These are phyloP conservation scores for Palythoa caribaeorum DNA, from an alignment of 92 coral and sea anemone genomes.

Conservation along the genomic window DNA sequence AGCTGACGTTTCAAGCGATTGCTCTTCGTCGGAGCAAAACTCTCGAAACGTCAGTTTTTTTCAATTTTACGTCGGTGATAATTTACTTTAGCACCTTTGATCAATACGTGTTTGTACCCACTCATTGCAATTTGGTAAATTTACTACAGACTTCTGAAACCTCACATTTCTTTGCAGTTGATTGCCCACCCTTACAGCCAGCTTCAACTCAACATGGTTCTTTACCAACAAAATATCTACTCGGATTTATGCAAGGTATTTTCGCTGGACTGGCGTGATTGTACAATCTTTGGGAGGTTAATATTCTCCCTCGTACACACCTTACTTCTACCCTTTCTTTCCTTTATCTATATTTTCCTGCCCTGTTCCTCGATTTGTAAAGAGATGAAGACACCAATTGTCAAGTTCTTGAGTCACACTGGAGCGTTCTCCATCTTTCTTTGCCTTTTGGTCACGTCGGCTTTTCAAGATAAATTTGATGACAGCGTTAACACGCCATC, in stretches of 20 bases:
- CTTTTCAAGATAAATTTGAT: constrained; percentile 63
- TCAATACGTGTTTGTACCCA: too few relatives aligned
- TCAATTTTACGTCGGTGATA: too few relatives aligned
- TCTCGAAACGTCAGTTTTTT: too few relatives aligned
- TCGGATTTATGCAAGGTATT: constrained; percentile 35
- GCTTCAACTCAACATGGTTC: constrained; percentile 62
- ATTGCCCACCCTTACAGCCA: constrained; percentile 77
- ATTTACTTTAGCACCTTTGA: too few relatives aligned
- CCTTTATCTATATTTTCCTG: constrained; percentile 46
- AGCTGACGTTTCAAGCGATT: too few relatives aligned
- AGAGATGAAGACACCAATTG: constrained; percentile 61
- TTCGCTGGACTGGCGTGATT: constrained; percentile 57
- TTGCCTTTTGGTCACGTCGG: constrained; percentile 54
- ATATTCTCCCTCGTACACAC: constrained; percentile 57
- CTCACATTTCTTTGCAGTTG: constrained; percentile 35
- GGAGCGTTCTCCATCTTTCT: constrained; percentile 64
- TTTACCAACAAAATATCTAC: constrained; percentile 56
- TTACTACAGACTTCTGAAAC: too few relatives aligned
- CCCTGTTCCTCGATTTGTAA: constrained; percentile 52
- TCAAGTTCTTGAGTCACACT: constrained; percentile 70
- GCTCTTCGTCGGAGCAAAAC: too few relatives aligned
- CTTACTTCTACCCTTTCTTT: constrained; percentile 63
- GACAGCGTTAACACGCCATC: constrained; percentile 49
- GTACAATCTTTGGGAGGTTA: constrained; percentile 41
- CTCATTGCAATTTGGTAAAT: too few relatives aligned